Evolutionary conservation across 30 jellyfish, hydroid and myxozoan genomes (phyloP), one percentile per base, ranked within the genome.

Genomic region (Pelagia noctiluca): DNA sequence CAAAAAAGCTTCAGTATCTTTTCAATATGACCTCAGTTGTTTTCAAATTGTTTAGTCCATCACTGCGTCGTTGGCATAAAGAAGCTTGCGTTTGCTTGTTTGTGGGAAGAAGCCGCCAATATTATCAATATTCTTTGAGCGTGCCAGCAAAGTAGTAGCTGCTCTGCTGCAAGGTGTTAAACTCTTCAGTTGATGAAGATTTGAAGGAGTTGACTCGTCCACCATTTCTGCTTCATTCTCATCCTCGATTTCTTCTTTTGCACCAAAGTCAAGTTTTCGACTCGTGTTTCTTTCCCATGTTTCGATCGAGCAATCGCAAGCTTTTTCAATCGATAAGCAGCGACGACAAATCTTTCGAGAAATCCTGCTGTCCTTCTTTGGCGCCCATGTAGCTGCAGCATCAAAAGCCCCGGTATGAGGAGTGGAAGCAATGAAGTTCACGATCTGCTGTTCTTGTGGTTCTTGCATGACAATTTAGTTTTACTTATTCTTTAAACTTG

Each of bases 351-450:
- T 65, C 29, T 35, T 52, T 33, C 33, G 66, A 28, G 21, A 33
- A 29, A 4, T 31, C 73, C 25, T 35, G 7, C n/a, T 61, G 49
- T 81, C 74, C 69, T 81, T 81, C 46, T 67, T 81, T 35, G 91
- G 91, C 23, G 91, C 91, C 91, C 91, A 81, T 31, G 91, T 81
- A 12, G 68, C 49, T 24, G 49, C 49, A 10, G 62, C 62, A 81
- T 81, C 72, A 11, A 16, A 28, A 61, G 7, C 49, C 4, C 18
- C 42, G 21, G 29, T 63, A 35, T 63, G 64, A 2, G 89, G 89
- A 3, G 89, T 63, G 49, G 47, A 46, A 13, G 71, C 62, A 3
- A 63, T n/a, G 16, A 35, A 19, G 37, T 37, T 50, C 21, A 60
- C 4, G 23, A 49, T 38, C 52, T 60, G 34, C 24, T 38, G 82